phyloP scores from a whole-genome alignment of 2,797 vertebrate species.

The Pseudotriccus pelzelni region DNA sequence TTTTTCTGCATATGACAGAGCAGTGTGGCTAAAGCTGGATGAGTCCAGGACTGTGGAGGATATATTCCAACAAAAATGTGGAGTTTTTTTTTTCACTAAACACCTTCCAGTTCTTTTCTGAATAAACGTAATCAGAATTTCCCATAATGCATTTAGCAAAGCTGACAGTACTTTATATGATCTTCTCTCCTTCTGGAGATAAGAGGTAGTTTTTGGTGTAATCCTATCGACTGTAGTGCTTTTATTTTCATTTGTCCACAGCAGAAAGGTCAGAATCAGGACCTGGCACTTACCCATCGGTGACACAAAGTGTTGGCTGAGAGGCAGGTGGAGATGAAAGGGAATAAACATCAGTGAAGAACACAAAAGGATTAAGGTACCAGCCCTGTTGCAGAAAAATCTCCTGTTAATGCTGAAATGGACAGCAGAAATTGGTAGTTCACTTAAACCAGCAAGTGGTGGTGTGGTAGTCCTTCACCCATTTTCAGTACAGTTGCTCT shows the following conservation, averaged over 20 bases:
- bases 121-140: not conserved
- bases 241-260: not conserved
- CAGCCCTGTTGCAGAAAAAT: not conserved
- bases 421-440: not conserved
- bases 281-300: not conserved
- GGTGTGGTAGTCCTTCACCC: not conserved
- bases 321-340: not conserved
- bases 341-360: not conserved
- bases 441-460: not conserved
- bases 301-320: not conserved
- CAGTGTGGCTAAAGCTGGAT: conserved; percentile 33
- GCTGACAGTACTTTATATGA: not conserved
- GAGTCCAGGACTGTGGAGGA: not conserved
- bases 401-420: not conserved
- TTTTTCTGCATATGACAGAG: conserved; percentile 33
- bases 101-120: not conserved
- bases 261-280: not conserved
- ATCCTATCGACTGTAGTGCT: not conserved
- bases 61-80: not conserved
- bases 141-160: not conserved
- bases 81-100: not conserved
- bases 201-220: not conserved
- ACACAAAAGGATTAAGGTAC: not conserved
- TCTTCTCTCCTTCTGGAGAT: not conserved
- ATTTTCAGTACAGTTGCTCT: not conserved